Base-by-base conservation (phyloP, 2,113 vertebrate species). In the Tetrao urogallus region DNA sequence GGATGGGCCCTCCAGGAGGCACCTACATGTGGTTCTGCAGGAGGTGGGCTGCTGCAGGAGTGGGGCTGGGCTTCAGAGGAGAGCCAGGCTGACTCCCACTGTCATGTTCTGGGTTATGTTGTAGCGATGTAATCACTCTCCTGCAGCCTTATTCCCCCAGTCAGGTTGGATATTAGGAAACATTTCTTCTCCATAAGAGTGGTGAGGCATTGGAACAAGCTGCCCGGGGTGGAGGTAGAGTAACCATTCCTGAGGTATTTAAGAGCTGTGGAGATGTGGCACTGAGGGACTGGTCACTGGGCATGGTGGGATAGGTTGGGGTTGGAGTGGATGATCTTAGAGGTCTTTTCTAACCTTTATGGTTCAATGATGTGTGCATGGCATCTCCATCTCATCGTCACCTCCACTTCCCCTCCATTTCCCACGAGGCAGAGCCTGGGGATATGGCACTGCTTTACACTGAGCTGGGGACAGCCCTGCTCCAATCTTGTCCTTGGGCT, bases 61-160 rank as follows among this genome's bases (percentile, higher is more conserved):
- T 11, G 54, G 30, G 16, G 60, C 58, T 76, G 79, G 43, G 60
- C 56, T 91, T 45, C 75, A 56, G 63, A 86, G 70, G 18, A 61
- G 66, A 22, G n/a, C 36, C 61, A 74, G 24, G n/a, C 74, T 84
- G 58, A 65, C 43, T 90, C 70, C 70, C 52, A 13, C 43, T 25
- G 3, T 0, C 1, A 13, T 8, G 4, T 40, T 69, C 58, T 82
- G 60, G 13, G 36, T 69, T 22, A 15, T 43, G 36, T 61, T 70
- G 34, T n/a, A 50, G 10, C 34, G 60, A 12, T 43, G 48, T 48
- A 4, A 0, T 16, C 8, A 13, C 22, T 13, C 19, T 73, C 14
- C n/a, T 0, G 0, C 1, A 0, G 56, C 7, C 1, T 2, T 0
- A 17, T 43, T 43, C 42, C 42, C 15, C 16, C 15, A 4, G 4